Evolutionary conservation across 2,888 invertebrate species (phyloP).

Genomic region (Cryptus viduatorius): DNA sequence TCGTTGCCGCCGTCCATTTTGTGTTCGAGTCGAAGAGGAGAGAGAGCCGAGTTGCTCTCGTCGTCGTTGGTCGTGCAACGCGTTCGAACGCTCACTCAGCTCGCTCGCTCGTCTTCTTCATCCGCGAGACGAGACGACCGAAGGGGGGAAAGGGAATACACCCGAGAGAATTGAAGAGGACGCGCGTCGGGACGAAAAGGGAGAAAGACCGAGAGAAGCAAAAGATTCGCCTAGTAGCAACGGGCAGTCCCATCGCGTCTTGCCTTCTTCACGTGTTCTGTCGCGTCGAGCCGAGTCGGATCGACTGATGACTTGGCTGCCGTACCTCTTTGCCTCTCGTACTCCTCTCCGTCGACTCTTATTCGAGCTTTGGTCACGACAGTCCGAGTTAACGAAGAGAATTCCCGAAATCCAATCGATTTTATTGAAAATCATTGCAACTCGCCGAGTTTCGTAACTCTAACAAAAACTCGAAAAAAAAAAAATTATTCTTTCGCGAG

Average conservation of each 20-base stretch:
- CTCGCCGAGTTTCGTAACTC: no score
- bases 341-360: background rate
- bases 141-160: constrained; percentile 2
- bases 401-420: constrained; percentile 1
- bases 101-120: constrained; percentile 2
- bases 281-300: constrained; percentile 38
- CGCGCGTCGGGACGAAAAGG: constrained; percentile 21
- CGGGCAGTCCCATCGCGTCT: constrained; percentile 22
- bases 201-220: constrained; percentile 32
- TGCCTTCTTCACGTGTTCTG: constrained; percentile 24
- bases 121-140: constrained; percentile 11
- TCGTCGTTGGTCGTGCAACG: constrained; percentile 15
- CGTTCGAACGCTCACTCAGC: constrained; percentile 7
- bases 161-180: constrained; percentile 48
- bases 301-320: constrained; percentile 36
- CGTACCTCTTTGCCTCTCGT: constrained; percentile 18
- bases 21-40: constrained; percentile 48
- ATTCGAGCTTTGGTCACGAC: constrained; percentile 36
- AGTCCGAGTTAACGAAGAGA: constrained; percentile 9
- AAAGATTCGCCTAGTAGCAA: constrained; percentile 34
- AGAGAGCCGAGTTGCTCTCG: constrained; percentile 30
- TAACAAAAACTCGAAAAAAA: no score
- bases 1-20: constrained; percentile 59
- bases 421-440: background rate
- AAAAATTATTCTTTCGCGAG: no score